Evolutionary conservation across 2,888 invertebrate genomes (phyloP).

Genomic region (Spisula subtruncata): DNA sequence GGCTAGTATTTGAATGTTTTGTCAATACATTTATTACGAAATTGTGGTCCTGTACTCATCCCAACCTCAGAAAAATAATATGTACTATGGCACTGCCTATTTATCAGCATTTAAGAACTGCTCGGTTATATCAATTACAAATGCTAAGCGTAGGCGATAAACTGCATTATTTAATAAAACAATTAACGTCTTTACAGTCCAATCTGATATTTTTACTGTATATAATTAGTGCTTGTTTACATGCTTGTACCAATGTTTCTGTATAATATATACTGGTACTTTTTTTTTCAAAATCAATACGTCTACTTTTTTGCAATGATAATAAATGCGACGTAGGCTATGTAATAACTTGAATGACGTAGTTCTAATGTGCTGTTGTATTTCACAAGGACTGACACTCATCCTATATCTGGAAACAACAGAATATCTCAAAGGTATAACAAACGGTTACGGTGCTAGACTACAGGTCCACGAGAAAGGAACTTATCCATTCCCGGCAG

Average conservation of each 20-base stretch:
- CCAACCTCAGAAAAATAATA: no score
- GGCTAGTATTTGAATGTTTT: no score
- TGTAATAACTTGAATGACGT: no score
- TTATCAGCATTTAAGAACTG: no score
- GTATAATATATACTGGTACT: not conserved
- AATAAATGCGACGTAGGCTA: no score
- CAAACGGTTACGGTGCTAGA: slow-evolving; percentile 75
- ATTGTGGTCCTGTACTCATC: not conserved
- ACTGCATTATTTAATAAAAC: no score
- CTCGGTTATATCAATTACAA: no score
- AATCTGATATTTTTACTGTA: no score
- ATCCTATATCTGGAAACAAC: slow-evolving; percentile 76
- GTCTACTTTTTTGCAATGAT: slow-evolving; percentile 19
- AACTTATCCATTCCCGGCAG: slow-evolving; percentile 74
- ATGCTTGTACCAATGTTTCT: not conserved
- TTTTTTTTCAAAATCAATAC: not conserved
- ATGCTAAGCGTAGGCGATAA: no score
- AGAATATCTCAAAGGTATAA: slow-evolving; percentile 77
- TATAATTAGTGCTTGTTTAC: not conserved
- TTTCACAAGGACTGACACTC: slow-evolving; percentile 74
- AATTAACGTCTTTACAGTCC: no score
- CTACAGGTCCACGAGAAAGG: slow-evolving; percentile 73
- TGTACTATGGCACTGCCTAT: no score
- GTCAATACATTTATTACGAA: no score
- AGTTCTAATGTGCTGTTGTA: not conserved